These are phyloP conservation scores for Neodiprion pinetum DNA, from an alignment of 1,140 invertebrate species.

Conservation along the genomic window DNA sequence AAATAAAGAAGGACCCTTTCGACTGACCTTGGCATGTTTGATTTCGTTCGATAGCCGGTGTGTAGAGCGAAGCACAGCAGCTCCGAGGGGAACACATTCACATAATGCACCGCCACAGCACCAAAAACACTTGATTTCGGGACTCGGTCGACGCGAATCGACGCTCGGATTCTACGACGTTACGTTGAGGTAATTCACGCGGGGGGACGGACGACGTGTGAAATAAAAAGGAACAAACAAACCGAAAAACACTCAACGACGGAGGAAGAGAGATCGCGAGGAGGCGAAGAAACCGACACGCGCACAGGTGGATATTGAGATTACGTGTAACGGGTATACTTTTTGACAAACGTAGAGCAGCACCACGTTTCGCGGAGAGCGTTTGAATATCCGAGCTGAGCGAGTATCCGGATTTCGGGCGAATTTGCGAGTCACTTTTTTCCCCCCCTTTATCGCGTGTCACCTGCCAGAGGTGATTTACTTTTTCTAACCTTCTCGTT, in stretches of 20 bases:
- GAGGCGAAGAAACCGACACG: neutral
- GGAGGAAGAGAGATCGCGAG: no score
- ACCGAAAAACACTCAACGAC: no score
- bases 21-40: neutral
- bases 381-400: no score
- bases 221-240: no score
- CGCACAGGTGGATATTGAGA: neutral
- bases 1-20: neutral
- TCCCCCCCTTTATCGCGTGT: neutral
- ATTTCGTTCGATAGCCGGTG: neutral
- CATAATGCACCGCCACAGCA: slow-evolving; percentile 42
- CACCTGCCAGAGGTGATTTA: neutral
- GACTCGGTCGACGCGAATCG: slow-evolving; percentile 4
- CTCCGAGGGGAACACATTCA: slow-evolving; percentile 33
- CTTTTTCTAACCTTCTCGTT: no score
- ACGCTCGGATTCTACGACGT: neutral
- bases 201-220: neutral
- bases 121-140: slow-evolving; percentile 24
- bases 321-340: no score
- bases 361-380: no score
- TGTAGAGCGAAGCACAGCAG: neutral
- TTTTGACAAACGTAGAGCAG: no score
- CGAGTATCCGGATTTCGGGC: no score
- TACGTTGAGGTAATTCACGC: neutral
- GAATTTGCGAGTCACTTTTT: no score